phyloP scores from a whole-genome alignment of 1,140 invertebrate genomes.

The Laupala kohalensis region DNA sequence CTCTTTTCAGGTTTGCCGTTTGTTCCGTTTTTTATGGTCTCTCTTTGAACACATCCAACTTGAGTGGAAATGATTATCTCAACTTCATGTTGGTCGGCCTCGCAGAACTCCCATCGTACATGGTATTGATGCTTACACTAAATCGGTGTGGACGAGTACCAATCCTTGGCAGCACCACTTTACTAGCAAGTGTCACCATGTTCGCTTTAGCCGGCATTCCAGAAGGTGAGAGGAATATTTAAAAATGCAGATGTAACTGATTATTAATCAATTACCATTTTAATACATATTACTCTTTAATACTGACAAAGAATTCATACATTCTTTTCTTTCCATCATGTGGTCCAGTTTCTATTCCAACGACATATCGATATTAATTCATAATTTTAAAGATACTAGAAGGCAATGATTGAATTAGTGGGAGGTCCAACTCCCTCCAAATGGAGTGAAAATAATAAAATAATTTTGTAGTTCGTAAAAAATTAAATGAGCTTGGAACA shows the following conservation, averaged over 20 bases:
- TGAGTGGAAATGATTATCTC: constrained; percentile 54
- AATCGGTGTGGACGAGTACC: constrained; percentile 56
- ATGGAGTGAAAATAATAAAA: no score
- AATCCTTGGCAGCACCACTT: constrained; percentile 53
- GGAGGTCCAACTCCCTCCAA: no score
- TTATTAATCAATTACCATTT: neutral
- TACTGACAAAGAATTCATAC: no score
- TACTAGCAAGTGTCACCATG: constrained; percentile 47
- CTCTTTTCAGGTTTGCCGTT: constrained; percentile 52
- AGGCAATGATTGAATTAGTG: no score
- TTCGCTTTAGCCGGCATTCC: constrained; percentile 43
- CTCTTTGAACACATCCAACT: constrained; percentile 60
- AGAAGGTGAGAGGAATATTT: constrained; percentile 29
- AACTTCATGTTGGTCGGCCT: constrained; percentile 65
- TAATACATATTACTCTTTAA: constrained; percentile 21
- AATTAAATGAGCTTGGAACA: no score
- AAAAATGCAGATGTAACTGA: no score
- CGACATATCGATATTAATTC: no score
- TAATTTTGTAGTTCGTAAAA: no score
- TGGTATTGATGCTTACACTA: constrained; percentile 50
- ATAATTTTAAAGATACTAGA: no score
- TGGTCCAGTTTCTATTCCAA: no score
- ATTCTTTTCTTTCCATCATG: no score
- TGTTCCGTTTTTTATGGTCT: constrained; percentile 69
- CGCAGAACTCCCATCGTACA: constrained; percentile 65